Evolutionary conservation across 1,140 invertebrate genomes (phyloP).

Genomic region (Hirudo medicinalis): DNA sequence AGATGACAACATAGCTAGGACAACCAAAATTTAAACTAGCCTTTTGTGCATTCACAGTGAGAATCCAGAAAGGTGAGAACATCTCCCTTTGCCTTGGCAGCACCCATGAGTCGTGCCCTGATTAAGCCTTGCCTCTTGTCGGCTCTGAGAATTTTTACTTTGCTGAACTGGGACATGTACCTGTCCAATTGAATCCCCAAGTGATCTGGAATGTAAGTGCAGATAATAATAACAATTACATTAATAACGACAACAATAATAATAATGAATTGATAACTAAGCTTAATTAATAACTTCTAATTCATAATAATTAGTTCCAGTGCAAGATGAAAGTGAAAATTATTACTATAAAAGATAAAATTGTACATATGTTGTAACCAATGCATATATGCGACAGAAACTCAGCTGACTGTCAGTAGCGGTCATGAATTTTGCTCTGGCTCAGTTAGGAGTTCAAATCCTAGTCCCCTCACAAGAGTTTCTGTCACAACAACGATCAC

Average conservation of each 20-base stretch:
- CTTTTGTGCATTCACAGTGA: constrained; percentile 60
- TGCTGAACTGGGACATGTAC: constrained; percentile 72
- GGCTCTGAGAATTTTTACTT: constrained; percentile 75
- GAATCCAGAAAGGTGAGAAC: constrained; percentile 77
- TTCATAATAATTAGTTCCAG: neutral
- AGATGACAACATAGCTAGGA: too few species aligned
- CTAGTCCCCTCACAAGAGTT: neutral
- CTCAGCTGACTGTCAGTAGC: too few species aligned
- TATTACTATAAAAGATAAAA: neutral
- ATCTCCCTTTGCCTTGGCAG: constrained; percentile 55
- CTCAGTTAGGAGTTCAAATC: neutral
- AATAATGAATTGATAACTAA: neutral
- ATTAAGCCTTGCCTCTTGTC: constrained; percentile 52
- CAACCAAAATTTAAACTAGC: neutral
- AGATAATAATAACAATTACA: neutral
- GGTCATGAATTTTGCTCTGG: too few species aligned
- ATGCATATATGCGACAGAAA: too few species aligned
- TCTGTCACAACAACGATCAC: neutral
- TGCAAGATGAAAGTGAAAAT: neutral
- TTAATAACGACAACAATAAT: neutral
- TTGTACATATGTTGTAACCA: too few species aligned
- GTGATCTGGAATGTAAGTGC: constrained; percentile 54
- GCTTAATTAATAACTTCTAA: neutral
- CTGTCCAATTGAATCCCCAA: constrained; percentile 78
- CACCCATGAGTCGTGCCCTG: constrained; percentile 65